A percentile compares a stretch with the other conserved stretches of the same genome.
Evolutionary conservation across 2,113 vertebrate genomes (phyloP).

Genomic region (Sus scrofa): DNA sequence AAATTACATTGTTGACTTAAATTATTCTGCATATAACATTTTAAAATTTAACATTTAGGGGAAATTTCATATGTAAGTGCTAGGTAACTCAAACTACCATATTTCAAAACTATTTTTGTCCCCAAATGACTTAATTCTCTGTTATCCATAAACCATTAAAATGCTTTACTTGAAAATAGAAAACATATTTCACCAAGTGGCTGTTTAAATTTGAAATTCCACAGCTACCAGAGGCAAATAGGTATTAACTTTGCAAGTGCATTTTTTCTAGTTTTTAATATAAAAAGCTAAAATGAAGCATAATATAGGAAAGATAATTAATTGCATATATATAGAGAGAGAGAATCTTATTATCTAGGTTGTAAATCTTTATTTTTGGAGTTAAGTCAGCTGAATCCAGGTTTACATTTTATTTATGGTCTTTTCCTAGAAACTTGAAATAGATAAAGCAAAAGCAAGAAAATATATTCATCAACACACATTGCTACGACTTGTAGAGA

Average conservation of each 20-base stretch:
- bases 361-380: not conserved
- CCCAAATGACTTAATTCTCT: not conserved
- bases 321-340: not conserved
- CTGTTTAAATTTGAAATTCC: constrained; percentile 52
- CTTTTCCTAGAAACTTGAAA: not conserved
- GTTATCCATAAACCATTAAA: constrained; percentile 36
- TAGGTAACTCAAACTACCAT: not conserved
- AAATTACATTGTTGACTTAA: not conserved
- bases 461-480: constrained; percentile 19
- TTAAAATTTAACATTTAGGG: not conserved
- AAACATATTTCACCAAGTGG: constrained; percentile 9
- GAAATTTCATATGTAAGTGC: not conserved
- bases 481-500: constrained; percentile 32
- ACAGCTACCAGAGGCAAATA: not conserved
- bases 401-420: constrained; percentile 26
- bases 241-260: not conserved
- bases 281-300: not conserved
- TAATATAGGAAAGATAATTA: not conserved
- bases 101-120: constrained; percentile 1
- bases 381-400: not conserved
- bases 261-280: not conserved
- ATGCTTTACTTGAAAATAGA: constrained; percentile 17
- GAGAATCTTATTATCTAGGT: constrained; percentile 5
- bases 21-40: not conserved
- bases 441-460: constrained; percentile 1